Evolutionary conservation across 2,888 invertebrate genomes (phyloP), one percentile per base, ranked within the genome.

Genomic region (Graphium colonna): DNA sequence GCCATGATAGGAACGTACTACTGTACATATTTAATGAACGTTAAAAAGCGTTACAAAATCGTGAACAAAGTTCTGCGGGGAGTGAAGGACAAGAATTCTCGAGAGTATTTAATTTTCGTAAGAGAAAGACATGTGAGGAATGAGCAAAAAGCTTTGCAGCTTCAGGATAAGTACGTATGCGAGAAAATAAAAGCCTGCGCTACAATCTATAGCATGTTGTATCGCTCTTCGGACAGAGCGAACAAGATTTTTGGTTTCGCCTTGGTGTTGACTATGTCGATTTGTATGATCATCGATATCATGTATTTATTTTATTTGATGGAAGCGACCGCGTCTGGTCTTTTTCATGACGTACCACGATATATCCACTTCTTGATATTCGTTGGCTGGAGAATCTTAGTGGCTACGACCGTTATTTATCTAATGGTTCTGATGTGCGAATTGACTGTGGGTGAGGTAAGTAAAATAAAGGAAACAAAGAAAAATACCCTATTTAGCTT

Each of bases 231-330:
- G 0, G 57, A 62, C 7, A 61, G 58, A n/a, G 60, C 62, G 0
- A 79, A 77, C 45, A 58, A 56, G 4, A 60, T 68, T 39, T 84
- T 70, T 51, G 82, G 84, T 1, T 53, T 73, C 1, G 61, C 73
- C 3, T 36, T 82, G 12, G 58, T 72, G 2, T 39, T 74, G n/a
- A 79, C 72, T 0, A 64, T 78, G 60, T 38, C 71, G 0, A 38
- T 72, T 8, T 71, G 65, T 39, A 57, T 78, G 0, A 57, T 68
- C 9, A 65, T 67, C 10, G 69, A 79, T 7, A 66, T 79, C 18
- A 54, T 84, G 39, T 76, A 82, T 51, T 63, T 78, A 55, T 84
- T 81, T 59, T 84, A 84, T 58, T 77, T 85, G 33, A 81, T 85
- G 83, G 85, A 84, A 57, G 85, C 82, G 3, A 82, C 81, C 0